These are phyloP conservation scores for Macrosoma leucophasiata DNA, from an alignment of 2,888 invertebrate genomes.

Conservation along the genomic window DNA sequence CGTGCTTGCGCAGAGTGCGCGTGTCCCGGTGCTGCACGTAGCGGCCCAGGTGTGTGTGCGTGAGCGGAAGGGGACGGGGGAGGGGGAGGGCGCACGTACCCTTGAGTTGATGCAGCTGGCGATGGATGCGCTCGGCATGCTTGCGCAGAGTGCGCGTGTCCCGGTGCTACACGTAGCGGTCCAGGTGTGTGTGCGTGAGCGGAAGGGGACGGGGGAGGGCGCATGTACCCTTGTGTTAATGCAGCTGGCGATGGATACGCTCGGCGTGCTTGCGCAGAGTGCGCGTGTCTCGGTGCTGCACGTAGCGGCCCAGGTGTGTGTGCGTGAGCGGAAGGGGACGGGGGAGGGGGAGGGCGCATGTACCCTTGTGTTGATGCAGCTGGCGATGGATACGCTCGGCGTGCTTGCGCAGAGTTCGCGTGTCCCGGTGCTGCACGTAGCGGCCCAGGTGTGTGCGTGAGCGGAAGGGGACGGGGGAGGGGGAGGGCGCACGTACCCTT, in stretches of 20 bases:
- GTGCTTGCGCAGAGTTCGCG: constrained; percentile 81
- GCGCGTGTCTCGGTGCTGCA: constrained; percentile 85
- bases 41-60: no score
- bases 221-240: constrained; percentile 55
- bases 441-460: constrained; percentile 84
- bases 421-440: constrained; percentile 85
- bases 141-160: constrained; percentile 84
- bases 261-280: constrained; percentile 83
- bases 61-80: no score
- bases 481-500: no score
- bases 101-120: constrained; percentile 70
- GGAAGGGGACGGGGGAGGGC: constrained; percentile 82
- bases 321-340: no score
- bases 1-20: no score
- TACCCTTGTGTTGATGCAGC: constrained; percentile 67
- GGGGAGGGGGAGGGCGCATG: constrained; percentile 75
- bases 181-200: constrained; percentile 83
- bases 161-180: constrained; percentile 84
- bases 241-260: constrained; percentile 78
- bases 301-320: constrained; percentile 84
- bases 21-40: no score
- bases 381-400: constrained; percentile 81
- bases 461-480: constrained; percentile 82
- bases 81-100: constrained; percentile 34
- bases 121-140: constrained; percentile 81